Conservation (phyloP, 2,888 invertebrate species). For the Bombyx huttoni region DNA sequence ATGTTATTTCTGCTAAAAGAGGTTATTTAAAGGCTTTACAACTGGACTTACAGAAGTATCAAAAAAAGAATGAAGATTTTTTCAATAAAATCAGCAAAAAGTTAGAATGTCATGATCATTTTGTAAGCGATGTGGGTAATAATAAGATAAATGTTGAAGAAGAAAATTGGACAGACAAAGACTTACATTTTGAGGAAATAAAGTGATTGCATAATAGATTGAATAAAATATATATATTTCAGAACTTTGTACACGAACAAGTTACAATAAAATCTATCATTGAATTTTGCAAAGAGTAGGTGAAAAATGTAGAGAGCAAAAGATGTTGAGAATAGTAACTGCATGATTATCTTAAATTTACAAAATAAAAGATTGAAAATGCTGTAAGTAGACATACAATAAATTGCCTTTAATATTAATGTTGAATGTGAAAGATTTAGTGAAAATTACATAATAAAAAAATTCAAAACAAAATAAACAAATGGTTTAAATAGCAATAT, state of each 20-base stretch:
- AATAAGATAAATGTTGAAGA: constrained; percentile 27
- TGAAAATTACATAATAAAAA: constrained; percentile 22
- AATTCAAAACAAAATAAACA: constrained; percentile 56
- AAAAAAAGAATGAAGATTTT: constrained; percentile 53
- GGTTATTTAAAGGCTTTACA: constrained; percentile 53
- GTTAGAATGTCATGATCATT: constrained; percentile 35
- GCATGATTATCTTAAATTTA: neutral
- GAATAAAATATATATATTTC: constrained; percentile 71
- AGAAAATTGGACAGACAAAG: constrained; percentile 34
- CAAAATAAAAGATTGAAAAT: neutral
- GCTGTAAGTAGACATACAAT: neutral
- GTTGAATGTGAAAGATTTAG: too few relatives aligned
- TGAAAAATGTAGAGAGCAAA: constrained; percentile 20
- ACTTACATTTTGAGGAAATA: constrained; percentile 35
- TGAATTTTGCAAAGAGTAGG: constrained; percentile 38
- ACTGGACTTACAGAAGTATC: constrained; percentile 56
- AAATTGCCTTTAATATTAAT: too few relatives aligned
- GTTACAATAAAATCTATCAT: constrained; percentile 53
- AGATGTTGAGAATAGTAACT: neutral
- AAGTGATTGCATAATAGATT: constrained; percentile 37
- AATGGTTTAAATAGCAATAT: constrained; percentile 63
- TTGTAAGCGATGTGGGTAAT: constrained; percentile 22
- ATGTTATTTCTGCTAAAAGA: constrained; percentile 46
- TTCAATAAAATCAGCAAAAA: constrained; percentile 38
- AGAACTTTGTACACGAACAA: constrained; percentile 68